Evolutionary conservation across 2,888 invertebrate genomes (phyloP).

Genomic region (Drosophila birchii): DNA sequence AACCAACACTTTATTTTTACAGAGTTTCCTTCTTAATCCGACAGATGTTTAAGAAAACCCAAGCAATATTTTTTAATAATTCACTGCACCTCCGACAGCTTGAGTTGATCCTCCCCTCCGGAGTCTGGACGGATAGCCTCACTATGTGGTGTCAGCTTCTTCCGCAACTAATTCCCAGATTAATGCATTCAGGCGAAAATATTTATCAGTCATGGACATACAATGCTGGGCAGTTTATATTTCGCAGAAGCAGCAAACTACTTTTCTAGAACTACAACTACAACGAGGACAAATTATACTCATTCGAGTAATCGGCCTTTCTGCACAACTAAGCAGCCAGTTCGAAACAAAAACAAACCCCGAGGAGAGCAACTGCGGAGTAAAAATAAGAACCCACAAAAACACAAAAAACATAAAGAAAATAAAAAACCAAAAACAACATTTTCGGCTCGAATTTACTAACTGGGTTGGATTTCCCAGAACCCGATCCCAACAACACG

Average conservation of each 20-base stretch:
- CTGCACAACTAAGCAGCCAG: constrained; percentile 71
- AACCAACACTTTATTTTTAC: not conserved
- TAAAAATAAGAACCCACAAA: constrained; percentile 25
- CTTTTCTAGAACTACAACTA: constrained; percentile 25
- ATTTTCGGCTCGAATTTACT: constrained; percentile 63
- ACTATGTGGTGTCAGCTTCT: constrained; percentile 13
- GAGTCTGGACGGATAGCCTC: not conserved
- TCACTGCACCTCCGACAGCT: not conserved
- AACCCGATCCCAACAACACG: constrained; percentile 50
- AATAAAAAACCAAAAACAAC: constrained; percentile 43
- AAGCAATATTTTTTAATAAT: constrained; percentile 4
- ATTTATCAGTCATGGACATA: constrained; percentile 49
- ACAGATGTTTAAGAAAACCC: constrained; percentile 14
- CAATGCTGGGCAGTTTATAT: constrained; percentile 33
- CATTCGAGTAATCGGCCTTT: constrained; percentile 64
- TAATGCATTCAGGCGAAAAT: constrained; percentile 57
- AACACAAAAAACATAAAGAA: constrained; percentile 9
- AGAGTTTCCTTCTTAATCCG: not conserved
- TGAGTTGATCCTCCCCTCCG: constrained; percentile 12
- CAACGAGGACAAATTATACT: constrained; percentile 39
- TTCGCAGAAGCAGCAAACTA: constrained; percentile 57
- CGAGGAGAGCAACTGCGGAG: constrained; percentile 24
- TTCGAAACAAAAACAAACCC: constrained; percentile 38
- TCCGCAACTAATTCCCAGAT: constrained; percentile 39
- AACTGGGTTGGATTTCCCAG: constrained; percentile 66